phyloP scores from a whole-genome alignment of 2,113 vertebrate genomes.

The Pelecanoides urinatrix region DNA sequence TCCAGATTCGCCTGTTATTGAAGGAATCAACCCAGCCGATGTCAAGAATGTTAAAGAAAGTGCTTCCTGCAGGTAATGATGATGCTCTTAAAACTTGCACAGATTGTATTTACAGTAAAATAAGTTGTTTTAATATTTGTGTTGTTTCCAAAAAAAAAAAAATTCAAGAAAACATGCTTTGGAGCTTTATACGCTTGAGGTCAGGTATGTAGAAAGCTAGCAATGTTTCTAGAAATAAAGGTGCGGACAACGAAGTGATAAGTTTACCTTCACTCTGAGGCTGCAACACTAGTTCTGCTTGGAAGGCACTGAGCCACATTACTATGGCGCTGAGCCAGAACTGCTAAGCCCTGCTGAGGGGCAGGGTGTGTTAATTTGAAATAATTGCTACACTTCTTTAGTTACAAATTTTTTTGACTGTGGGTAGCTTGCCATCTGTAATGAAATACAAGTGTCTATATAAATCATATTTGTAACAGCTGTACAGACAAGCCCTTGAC shows the following conservation, averaged over 20 bases:
- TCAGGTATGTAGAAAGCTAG: background rate
- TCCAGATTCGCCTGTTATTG: constrained; percentile 82
- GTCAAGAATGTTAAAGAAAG: constrained; percentile 71
- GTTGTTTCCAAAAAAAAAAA: background rate
- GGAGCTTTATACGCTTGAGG: background rate
- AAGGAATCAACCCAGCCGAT: constrained; percentile 73
- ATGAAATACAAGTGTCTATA: background rate
- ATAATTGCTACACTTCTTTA: background rate
- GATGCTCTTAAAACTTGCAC: background rate
- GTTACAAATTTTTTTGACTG: background rate
- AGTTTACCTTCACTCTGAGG: background rate
- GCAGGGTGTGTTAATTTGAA: background rate
- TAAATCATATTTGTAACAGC: background rate
- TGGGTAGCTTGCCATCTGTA: background rate
- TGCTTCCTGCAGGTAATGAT: constrained; percentile 77
- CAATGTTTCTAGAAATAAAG: background rate
- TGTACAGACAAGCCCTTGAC: background rate
- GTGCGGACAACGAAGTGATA: background rate
- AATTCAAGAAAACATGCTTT: background rate
- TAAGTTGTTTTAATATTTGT: background rate
- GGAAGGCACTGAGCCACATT: background rate
- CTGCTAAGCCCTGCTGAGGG: background rate
- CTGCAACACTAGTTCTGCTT: background rate
- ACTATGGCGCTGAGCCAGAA: background rate
- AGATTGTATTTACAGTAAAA: background rate